Evolutionary conservation across 1,140 invertebrate species (phyloP).

Genomic region (Colletes latitarsis): DNA sequence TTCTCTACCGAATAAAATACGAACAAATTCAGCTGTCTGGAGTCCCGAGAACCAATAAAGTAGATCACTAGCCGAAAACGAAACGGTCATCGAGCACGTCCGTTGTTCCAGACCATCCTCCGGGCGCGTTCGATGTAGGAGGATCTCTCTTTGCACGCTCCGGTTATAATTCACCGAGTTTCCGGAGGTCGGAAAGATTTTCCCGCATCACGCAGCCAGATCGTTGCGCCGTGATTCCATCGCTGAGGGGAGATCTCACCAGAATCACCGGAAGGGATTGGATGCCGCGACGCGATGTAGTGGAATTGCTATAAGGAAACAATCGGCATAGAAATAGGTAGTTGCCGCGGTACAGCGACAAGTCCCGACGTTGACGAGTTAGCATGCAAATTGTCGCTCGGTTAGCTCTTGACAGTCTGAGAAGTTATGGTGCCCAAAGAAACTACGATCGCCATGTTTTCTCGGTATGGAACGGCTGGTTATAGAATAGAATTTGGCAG

Average conservation of each 20-base stretch:
- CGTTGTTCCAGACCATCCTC: neutral
- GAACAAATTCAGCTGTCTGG: too few relatives aligned
- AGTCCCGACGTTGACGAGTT: conserved; percentile 49
- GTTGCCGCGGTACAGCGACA: conserved; percentile 52
- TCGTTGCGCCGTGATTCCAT: neutral
- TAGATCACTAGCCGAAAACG: too few relatives aligned
- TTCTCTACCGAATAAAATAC: too few relatives aligned
- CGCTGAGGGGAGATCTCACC: too few relatives aligned
- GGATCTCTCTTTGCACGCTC: neutral
- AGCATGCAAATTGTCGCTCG: conserved; percentile 62
- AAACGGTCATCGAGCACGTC: too few relatives aligned
- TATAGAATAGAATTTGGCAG: too few relatives aligned
- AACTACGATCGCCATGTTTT: neutral
- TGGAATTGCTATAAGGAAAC: conserved; percentile 63
- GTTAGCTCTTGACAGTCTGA: conserved; percentile 40
- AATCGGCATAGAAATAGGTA: conserved; percentile 72
- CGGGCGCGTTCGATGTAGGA: too few relatives aligned
- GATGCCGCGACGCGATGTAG: conserved; percentile 5
- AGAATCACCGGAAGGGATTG: conserved; percentile 19
- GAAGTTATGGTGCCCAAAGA: conserved; percentile 25
- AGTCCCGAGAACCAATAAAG: too few relatives aligned
- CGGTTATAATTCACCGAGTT: conserved; percentile 30
- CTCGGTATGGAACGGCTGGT: too few relatives aligned
- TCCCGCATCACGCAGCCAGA: neutral
- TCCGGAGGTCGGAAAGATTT: conserved; percentile 17